Conservation (phyloP, 2,797 vertebrate species). For the Spinibarbus caldwelli region DNA sequence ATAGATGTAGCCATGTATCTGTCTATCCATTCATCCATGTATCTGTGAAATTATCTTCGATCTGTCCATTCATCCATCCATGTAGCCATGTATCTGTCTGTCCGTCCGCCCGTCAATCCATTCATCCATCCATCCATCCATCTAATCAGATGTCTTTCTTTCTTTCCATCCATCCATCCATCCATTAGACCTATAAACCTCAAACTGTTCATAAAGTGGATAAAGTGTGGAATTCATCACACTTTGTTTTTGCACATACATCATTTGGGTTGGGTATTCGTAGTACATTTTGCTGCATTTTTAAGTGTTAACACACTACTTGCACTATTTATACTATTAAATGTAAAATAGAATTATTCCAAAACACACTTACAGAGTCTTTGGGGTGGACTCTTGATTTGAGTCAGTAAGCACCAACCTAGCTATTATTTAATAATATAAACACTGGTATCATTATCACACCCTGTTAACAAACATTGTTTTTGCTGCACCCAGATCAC, state of each 20-base stretch:
- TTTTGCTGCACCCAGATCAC: conserved; percentile 81
- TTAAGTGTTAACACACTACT: not conserved
- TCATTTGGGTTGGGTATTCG: not conserved
- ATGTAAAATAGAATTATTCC: not conserved
- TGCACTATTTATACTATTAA: not conserved
- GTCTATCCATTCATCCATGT: no score
- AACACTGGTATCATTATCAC: not conserved
- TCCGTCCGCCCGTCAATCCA: no score
- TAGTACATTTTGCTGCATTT: not conserved
- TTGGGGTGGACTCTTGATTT: not conserved
- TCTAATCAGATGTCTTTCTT: no score
- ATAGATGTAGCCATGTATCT: no score
- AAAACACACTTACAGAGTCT: not conserved
- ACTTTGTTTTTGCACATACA: not conserved
- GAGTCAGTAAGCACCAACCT: not conserved
- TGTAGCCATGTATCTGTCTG: no score
- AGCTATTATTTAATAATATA: not conserved
- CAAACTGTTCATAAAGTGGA: not conserved
- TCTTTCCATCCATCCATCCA: no score
- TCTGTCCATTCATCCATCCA: no score
- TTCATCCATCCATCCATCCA: no score
- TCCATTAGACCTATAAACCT: not conserved
- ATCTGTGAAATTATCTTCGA: no score
- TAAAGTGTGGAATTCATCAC: no score
- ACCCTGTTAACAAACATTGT: conserved; percentile 20